phyloP scores from a whole-genome alignment of 2,113 vertebrate genomes.

The Dicerorhinus sumatrensis region DNA sequence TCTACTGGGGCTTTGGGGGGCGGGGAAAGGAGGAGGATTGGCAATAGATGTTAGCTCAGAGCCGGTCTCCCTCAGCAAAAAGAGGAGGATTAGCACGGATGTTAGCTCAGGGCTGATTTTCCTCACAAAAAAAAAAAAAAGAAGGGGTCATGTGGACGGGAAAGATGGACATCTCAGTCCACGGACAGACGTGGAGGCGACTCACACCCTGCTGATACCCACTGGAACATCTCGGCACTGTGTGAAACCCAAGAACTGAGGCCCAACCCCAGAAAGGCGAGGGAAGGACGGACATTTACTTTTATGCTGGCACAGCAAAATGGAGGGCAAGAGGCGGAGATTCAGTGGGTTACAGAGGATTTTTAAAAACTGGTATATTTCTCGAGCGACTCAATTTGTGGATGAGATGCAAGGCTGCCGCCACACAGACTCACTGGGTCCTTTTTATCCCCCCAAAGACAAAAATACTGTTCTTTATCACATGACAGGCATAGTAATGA shows the following conservation, averaged over 20 bases:
- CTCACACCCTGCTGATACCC: not conserved
- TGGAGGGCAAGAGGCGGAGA: not conserved
- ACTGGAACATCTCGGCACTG: not conserved
- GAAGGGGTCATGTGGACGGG: not conserved
- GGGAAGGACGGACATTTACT: not conserved
- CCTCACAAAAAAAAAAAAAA: too few relatives aligned
- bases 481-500: too few relatives aligned
- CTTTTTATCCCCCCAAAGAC: not conserved
- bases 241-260: not conserved
- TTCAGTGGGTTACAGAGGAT: not conserved
- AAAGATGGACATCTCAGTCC: not conserved
- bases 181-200: not conserved
- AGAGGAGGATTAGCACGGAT: too few relatives aligned
- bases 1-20: too few relatives aligned
- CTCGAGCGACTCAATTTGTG: not conserved
- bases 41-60: too few relatives aligned
- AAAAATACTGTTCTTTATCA: not conserved
- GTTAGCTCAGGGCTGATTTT: too few relatives aligned
- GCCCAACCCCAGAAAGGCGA: not conserved
- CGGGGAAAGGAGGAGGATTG: too few relatives aligned
- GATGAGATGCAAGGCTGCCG: not conserved
- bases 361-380: not conserved
- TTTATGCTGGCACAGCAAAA: not conserved
- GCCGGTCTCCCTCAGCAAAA: too few relatives aligned
- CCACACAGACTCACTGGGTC: not conserved